Base-by-base conservation (phyloP, 2,888 invertebrate species). In the Cephus pulcher region DNA sequence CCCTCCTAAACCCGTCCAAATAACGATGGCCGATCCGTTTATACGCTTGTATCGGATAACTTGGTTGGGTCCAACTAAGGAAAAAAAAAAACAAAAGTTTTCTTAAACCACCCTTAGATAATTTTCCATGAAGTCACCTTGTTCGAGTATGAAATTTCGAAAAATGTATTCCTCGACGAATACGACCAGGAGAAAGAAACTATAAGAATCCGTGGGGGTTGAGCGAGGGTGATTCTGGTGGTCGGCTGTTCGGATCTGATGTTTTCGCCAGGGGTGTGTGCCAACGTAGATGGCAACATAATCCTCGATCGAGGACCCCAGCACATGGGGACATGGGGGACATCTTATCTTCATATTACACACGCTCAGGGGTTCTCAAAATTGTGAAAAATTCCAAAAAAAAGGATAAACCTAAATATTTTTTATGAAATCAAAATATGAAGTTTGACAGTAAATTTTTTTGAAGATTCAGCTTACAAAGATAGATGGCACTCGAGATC, bases 281-380 rank as follows among this genome's bases (percentile, higher is more conserved):
- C 82, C 83, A 79, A 82, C 85, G 79, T 86, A 79, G 87, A 86
- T 84, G 87, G 88, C 86, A 87, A 87, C 86, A 85, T 90, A 90
- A 90, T 90, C 90, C 88, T 85, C 84, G 86, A 89, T 89, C 85
- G 89, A 87, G 88, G 85, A 85, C 84, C 86, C 82, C 82, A 85
- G 84, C 87, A 86, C 86, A 83, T 84, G 83, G 86, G 86, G 86
- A 85, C 86, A 85, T 84, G 84, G 86, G 87, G 89, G 88, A 88
- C 88, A 87, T 89, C 90, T 90, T 90, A 90, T 90, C 90, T 89
- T 90, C 89, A 86, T 89, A 88, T 87, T 88, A 89, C 89, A 88
- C 85, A 84, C 86, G 78, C 79, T 73, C 84, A 81, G 86, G 75
- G 85, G 86, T 87, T 86, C 87, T 88, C 88, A 89, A 87, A 68